Percentiles rank a stretch among this genome's conserved stretches.
Evolutionary conservation across 2,113 vertebrate species (phyloP).

Genomic region (Rostratula benghalensis): DNA sequence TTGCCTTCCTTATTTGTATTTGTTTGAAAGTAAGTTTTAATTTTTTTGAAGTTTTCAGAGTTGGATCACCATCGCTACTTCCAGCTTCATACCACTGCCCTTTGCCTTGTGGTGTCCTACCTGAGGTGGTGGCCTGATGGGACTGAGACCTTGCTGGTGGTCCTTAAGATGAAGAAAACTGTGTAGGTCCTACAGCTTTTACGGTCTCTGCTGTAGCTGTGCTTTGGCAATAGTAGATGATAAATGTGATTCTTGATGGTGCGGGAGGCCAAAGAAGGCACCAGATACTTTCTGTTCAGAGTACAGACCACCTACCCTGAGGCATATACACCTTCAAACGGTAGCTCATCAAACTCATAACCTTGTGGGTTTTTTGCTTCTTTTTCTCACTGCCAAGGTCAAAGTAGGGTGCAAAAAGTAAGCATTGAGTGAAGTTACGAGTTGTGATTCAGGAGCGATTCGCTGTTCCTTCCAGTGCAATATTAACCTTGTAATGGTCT

Average conservation of each 20-base stretch:
- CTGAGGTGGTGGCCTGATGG: not conserved
- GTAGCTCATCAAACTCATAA: not conserved
- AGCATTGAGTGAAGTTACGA: not conserved
- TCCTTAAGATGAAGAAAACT: not conserved
- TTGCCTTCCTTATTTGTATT: not conserved
- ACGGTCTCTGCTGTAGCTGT: not conserved
- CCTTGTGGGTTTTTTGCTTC: not conserved
- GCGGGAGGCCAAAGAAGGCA: not conserved
- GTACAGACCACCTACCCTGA: not conserved
- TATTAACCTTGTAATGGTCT: conserved; percentile 26
- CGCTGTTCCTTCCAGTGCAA: not conserved
- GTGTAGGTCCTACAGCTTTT: accelerated
- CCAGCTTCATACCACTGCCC: not conserved
- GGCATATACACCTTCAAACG: not conserved
- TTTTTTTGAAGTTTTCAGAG: not conserved
- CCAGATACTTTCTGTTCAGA: not conserved
- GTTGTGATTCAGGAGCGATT: not conserved
- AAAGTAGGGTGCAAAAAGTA: not conserved
- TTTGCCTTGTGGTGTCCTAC: not conserved
- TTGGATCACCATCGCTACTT: not conserved
- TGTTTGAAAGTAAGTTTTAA: not conserved
- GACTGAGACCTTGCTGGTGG: not conserved
- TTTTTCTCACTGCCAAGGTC: not conserved
- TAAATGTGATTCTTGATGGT: not conserved
- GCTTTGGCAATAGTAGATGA: not conserved